A percentile compares a stretch with the other conserved stretches of the same genome.
phyloP scores from a whole-genome alignment of 1,140 invertebrate genomes.

The Zaprionus lachaisei region DNA sequence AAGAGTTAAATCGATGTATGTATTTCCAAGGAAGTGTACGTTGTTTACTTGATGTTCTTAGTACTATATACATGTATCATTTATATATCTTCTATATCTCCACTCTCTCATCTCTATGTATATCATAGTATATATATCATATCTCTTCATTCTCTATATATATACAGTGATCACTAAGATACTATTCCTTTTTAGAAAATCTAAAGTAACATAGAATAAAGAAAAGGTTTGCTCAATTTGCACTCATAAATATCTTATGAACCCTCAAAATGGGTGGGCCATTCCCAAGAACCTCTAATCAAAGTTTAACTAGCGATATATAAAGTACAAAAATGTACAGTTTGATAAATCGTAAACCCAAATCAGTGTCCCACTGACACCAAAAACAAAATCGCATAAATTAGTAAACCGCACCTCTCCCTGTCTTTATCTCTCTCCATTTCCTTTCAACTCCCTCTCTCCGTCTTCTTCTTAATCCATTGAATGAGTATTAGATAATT shows the following conservation, averaged over 20 bases:
- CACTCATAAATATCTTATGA: neutral
- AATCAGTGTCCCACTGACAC: constrained; percentile 2
- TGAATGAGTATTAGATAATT: constrained; percentile 25
- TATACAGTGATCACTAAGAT: neutral
- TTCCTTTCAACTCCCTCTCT: too few relatives aligned
- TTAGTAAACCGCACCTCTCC: neutral
- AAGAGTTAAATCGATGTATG: neutral
- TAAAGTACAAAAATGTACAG: neutral
- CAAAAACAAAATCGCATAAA: constrained; percentile 2
- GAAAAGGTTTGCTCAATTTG: neutral
- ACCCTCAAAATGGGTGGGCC: neutral
- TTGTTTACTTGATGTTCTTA: too few relatives aligned
- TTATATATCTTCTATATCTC: too few relatives aligned
- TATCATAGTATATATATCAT: too few relatives aligned
- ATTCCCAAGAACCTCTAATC: neutral
- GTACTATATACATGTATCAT: neutral
- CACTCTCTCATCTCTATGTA: too few relatives aligned
- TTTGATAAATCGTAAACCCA: neutral
- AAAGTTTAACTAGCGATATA: neutral
- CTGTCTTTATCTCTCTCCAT: neutral
- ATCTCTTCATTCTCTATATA: too few relatives aligned
- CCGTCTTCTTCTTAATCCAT: neutral
- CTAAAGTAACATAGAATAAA: neutral
- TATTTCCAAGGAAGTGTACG: too few relatives aligned
- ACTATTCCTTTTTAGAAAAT: neutral